Base-by-base conservation (phyloP, 2,888 invertebrate species). In the Halocaridina rubra region DNA sequence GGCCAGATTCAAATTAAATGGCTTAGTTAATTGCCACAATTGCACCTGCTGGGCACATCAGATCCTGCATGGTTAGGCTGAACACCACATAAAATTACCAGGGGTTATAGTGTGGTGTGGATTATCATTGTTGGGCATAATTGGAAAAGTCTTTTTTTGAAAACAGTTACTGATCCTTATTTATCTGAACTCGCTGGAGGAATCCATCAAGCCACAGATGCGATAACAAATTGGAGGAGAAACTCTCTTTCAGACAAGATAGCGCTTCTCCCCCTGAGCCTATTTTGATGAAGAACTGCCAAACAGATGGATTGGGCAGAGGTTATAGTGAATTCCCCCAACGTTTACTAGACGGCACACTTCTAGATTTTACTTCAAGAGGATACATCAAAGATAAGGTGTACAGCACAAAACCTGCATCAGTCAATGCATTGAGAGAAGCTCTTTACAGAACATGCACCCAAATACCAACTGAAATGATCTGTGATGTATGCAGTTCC, bases 21-120 rank as follows among this genome's bases (percentile, higher is more conserved):
- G 89, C 59, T 71, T 76, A 32, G 88, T 90, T n/a, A 90, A 90
- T 81, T 82, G 89, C 24, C 89, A 89, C 67, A 89, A 90, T 79
- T 89, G 85, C 69, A 76, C 88, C 13, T 90, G 89, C 85, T 89
- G 89, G 89, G 39, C 74, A 84, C 81, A 74, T 80, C 69, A 79
- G 61, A 90, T 89, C 89, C 89, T 89, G 46, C 87, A 89, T 72
- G 75, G 79, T 79, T 57, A 75, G 64, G 87, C 89, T 22, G 80
- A 84, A 59, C 24, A 88, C 77, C 88, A 87, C 75, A 76, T 86
- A 33, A 89, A 88, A 75, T 72, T 86, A 33, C 87, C 85, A 22
- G 88, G 88, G 29, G 84, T 90, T 61, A 88, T 75, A 79, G 88
- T 89, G 59, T 89, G 88, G 89, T 88, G 86, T 32, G 88, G 89